A percentile compares a stretch with the other conserved stretches of the same genome.
These are phyloP conservation scores for Vipera ursinii DNA, from an alignment of 2,797 vertebrate genomes.

Conservation along the genomic window DNA sequence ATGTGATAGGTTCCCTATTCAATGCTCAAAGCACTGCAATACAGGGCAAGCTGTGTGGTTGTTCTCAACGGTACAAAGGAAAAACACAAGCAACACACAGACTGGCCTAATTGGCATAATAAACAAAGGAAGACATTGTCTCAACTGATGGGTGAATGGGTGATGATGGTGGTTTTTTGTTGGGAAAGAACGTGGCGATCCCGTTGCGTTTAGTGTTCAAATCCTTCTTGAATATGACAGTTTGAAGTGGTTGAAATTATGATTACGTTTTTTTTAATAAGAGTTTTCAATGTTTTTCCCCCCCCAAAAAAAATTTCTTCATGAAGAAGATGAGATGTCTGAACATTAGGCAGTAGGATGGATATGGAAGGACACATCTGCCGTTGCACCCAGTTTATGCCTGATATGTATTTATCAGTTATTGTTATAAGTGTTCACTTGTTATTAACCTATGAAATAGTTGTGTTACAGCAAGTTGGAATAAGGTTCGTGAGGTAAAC, in stretches of 20 bases:
- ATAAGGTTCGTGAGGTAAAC: too few species aligned
- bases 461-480: too few species aligned
- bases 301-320: neutral
- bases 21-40: neutral
- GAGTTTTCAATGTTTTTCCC: too few species aligned
- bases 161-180: neutral
- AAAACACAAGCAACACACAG: neutral
- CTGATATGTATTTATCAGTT: too few species aligned
- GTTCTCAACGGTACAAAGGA: neutral
- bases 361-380: too few species aligned
- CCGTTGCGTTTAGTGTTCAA: neutral
- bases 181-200: neutral
- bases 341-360: neutral
- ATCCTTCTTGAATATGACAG: neutral
- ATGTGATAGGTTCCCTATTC: neutral
- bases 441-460: too few species aligned
- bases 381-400: neutral
- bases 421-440: too few species aligned
- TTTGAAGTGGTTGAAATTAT: neutral
- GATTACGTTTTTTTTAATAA: neutral
- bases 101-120: neutral
- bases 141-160: neutral
- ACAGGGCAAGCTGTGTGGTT: neutral
- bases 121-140: neutral
- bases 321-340: neutral